Percentiles rank a stretch among this genome's conserved stretches.
These are phyloP conservation scores for Ammodytes marinus DNA, from an alignment of 2,113 vertebrate species.

Conservation along the genomic window DNA sequence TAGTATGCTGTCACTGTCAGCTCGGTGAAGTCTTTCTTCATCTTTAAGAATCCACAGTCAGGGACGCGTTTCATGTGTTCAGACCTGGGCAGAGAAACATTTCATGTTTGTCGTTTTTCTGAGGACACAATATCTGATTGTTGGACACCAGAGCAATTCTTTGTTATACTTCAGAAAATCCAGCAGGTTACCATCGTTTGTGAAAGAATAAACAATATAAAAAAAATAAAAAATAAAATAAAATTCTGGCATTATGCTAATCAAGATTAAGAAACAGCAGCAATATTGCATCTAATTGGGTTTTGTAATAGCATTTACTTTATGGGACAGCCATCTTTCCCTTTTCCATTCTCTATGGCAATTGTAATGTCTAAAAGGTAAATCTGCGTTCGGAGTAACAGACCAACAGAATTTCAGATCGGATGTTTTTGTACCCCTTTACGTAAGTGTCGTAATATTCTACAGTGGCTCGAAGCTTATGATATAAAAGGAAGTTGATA, in stretches of 20 bases:
- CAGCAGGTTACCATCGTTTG: not conserved
- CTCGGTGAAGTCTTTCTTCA: slow-evolving; percentile 77
- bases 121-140: not conserved
- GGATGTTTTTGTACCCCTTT: not conserved
- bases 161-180: not conserved
- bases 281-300: not conserved
- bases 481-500: not conserved
- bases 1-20: slow-evolving; percentile 85
- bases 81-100: slow-evolving; percentile 70
- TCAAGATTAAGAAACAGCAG: not conserved
- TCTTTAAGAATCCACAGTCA: slow-evolving; percentile 83
- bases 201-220: not conserved
- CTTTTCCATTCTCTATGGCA: not conserved
- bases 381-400: not conserved
- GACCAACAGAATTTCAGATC: not conserved
- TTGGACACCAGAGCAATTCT: not conserved
- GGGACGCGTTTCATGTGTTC: slow-evolving; percentile 81
- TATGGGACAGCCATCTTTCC: not conserved
- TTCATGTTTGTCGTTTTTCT: not conserved
- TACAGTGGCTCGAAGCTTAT: not conserved
- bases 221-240: not conserved
- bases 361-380: not conserved
- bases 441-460: not conserved
- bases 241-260: not conserved
- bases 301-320: not conserved